Base-by-base conservation (phyloP, 2,113 vertebrate species). In the Diphyllodes magnificus region DNA sequence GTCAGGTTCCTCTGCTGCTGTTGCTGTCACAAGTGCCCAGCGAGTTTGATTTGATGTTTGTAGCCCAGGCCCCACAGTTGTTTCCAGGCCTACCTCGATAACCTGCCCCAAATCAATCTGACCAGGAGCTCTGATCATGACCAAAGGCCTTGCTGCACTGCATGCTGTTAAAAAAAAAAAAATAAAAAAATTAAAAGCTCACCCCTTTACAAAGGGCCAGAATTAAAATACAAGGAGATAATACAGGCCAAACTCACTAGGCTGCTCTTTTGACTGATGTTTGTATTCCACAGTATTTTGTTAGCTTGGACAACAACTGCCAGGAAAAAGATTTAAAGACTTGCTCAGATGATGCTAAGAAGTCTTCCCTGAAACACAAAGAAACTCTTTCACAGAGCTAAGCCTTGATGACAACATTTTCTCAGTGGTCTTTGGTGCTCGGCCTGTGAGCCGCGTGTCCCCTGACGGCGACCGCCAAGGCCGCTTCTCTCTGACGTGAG, bases 401-500 rank as follows among this genome's bases (percentile, higher is more conserved):
- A 42, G 50, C 25, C 23, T 45, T 14, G 28, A 11, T 16, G 13
- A 9, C 2, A 9, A 1, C 16, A 37, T 37, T 86, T 39, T 40
- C 69, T 78, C n/a, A 4, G 45, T 3, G 20, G 22, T 35, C 12
- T 33, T 17, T 10, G 21, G 39, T 23, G 51, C 65, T 49, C 2
- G 17, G 27, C 45, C 69, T 19, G 37, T 9, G 45, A 40, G 31
- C 37, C 2, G 1, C 10, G 3, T 0, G 1, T 33, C 24, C 33
- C n/a, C 17, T 20, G 4, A 44, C 2, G 15, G 40, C 0, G 3
- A 0, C 4, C 2, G 45, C 63, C 27, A 2, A 6, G 37, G 27
- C 27, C 23, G 3, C 57, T 39, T 19, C 22, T 42, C 19, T 35
- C 10, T 0, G 0, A 3, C 0, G 1, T 0, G 2, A 66, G 39